Base-by-base conservation (phyloP, 2,797 vertebrate genomes). In the Danio albolineatus region DNA sequence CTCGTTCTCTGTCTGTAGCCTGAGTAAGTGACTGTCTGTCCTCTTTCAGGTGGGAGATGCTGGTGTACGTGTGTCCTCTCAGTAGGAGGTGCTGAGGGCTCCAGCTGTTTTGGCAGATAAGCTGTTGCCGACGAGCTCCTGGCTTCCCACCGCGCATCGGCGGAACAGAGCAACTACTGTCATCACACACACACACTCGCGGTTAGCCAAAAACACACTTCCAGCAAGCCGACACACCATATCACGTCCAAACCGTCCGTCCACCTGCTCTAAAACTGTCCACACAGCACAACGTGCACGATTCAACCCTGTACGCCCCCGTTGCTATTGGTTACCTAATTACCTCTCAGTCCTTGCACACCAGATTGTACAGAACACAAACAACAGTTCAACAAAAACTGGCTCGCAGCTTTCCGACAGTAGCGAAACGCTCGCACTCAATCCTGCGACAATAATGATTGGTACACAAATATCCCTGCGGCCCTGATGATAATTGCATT, bases 41-140 rank as follows among this genome's bases (percentile, higher is more conserved):
- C 60, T 74, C 51, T 69, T 67, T 78, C 77, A 51, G 38, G 17
- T 79, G 6, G 60, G 28, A 21, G 61, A 61, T 28, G 61, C 48
- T 39, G 44, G 65, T 67, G 14, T 44, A 61, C 66, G 79, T 82
- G 83, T 84, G 77, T 76, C 64, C 56, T 83, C 60, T 72, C 85
- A 43, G 81, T 53, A 72, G 85, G 89, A 80, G 89, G 85, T 86
- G 84, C 81, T 82, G 79, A 75, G 85, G 65, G 73, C 88, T 83
- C 89, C 80, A 89, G 90, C 92, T 94, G 91, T 88, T 92, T 86
- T 87, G 90, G 86, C 88, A 90, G 92, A 93, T 93, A 93, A 92
- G 89, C 87, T 83, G 73, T 83, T 72, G 81, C 75, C 13, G 64
- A 87, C 80, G 83, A 87, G 87, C 87, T 86, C 86, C 85, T 78